Evolutionary conservation across 1,140 invertebrate genomes (phyloP).

Genomic region (Cherax quadricarinatus): DNA sequence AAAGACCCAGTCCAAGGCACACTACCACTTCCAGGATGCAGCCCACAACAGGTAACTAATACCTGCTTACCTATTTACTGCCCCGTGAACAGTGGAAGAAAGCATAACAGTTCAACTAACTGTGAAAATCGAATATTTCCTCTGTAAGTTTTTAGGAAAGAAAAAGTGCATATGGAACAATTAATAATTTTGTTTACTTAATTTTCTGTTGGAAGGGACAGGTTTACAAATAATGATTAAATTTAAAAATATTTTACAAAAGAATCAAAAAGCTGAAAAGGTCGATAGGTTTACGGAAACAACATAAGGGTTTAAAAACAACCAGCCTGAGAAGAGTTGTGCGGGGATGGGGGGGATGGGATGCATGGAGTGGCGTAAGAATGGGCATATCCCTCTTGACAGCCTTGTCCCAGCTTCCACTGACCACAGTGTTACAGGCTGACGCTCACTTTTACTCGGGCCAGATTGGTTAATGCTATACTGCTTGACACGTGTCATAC

Average conservation of each 20-base stretch:
- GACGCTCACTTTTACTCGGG: constrained; percentile 20
- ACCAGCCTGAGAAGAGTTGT: background rate
- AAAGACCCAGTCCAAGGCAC: too few species aligned
- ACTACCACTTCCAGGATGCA: too few species aligned
- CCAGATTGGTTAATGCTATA: constrained; percentile 31
- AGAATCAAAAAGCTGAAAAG: background rate
- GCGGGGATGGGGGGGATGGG: background rate
- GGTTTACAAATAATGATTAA: too few species aligned
- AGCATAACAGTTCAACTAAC: too few species aligned
- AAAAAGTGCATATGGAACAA: too few species aligned
- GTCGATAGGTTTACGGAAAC: background rate
- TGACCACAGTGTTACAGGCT: background rate
- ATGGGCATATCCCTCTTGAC: constrained; percentile 51
- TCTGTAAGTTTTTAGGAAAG: too few species aligned
- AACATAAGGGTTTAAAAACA: background rate
- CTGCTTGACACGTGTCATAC: background rate
- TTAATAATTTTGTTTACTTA: too few species aligned
- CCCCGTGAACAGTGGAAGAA: too few species aligned
- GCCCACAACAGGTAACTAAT: too few species aligned
- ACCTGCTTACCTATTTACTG: too few species aligned
- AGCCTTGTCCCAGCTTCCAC: background rate
- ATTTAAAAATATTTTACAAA: background rate
- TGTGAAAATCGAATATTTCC: too few species aligned
- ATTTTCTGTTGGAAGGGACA: too few species aligned
- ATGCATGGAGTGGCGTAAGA: constrained; percentile 24